phyloP scores from a whole-genome alignment of 2,797 vertebrate species.

The Acanthiza pusilla region DNA sequence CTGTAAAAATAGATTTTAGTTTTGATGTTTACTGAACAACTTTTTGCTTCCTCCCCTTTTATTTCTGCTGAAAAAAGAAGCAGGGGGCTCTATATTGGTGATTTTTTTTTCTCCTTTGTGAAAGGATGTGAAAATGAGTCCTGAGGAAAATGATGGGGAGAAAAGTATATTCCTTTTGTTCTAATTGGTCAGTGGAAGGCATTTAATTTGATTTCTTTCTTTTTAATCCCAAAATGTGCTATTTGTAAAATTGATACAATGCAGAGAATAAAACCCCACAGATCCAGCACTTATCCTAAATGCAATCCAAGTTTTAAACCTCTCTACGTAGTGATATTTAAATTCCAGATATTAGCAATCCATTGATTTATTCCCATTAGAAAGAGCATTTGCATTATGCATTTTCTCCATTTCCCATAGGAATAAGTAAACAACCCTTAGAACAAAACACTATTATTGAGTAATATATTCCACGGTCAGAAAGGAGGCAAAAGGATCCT shows the following conservation, averaged over 20 bases:
- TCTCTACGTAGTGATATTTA: background rate
- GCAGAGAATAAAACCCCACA: background rate
- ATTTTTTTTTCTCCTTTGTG: background rate
- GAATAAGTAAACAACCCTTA: background rate
- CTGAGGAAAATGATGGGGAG: background rate
- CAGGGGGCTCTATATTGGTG: rapidly evolving
- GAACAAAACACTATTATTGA: background rate
- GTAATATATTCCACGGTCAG: background rate
- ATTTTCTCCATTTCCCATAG: background rate
- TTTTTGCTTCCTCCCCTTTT: background rate
- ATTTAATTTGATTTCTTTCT: background rate
- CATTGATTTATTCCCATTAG: background rate
- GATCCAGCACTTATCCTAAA: background rate
- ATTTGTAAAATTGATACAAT: background rate
- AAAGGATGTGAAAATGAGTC: background rate
- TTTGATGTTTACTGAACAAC: background rate
- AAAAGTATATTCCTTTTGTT: background rate
- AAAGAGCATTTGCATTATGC: background rate
- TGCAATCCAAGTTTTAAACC: background rate
- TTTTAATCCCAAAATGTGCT: background rate
- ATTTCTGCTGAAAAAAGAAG: background rate
- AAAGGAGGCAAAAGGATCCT: background rate
- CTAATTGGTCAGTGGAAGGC: background rate
- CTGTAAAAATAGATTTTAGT: background rate
- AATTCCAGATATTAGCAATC: background rate